Percentiles rank a stretch among this genome's conserved stretches.
These are phyloP conservation scores for Girardinus metallicus DNA, from an alignment of 2,797 vertebrate genomes.

Conservation along the genomic window DNA sequence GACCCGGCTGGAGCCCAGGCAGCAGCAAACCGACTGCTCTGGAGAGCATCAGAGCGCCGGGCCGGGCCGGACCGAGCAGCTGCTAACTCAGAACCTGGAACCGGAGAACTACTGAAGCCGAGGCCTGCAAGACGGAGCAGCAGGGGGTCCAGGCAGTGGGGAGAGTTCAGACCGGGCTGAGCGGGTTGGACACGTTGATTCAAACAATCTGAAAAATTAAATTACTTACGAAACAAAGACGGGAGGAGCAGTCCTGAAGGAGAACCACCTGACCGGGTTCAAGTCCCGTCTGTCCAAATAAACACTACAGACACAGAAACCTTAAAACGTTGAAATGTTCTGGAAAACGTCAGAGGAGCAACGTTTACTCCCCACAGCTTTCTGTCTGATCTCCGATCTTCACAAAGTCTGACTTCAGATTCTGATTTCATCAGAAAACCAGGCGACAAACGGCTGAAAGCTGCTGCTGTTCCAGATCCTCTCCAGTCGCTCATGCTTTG, in stretches of 20 bases:
- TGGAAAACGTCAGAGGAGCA: no score
- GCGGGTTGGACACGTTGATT: not conserved
- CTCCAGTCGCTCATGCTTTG: no score
- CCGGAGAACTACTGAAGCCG: slow-evolving; percentile 59
- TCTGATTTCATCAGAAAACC: no score
- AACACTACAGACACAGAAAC: no score
- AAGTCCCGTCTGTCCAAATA: not conserved
- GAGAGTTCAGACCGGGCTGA: not conserved
- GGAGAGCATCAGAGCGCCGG: slow-evolving; percentile 70
- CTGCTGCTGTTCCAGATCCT: no score
- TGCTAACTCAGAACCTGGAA: slow-evolving; percentile 70
- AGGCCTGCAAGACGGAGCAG: slow-evolving; percentile 15
- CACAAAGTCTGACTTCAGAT: no score
- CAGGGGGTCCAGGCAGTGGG: not conserved
- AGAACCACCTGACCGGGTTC: not conserved
- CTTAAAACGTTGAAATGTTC: no score
- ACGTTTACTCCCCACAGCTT: no score
- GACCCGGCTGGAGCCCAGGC: slow-evolving; percentile 45
- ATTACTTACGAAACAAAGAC: not conserved
- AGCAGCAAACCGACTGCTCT: slow-evolving; percentile 66
- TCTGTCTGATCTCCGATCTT: no score
- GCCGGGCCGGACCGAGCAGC: slow-evolving; percentile 66
- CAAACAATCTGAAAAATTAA: not conserved
- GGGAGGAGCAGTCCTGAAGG: no score
- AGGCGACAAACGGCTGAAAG: no score